Conservation (phyloP, 2,113 vertebrate genomes). For the Mus pahari region DNA sequence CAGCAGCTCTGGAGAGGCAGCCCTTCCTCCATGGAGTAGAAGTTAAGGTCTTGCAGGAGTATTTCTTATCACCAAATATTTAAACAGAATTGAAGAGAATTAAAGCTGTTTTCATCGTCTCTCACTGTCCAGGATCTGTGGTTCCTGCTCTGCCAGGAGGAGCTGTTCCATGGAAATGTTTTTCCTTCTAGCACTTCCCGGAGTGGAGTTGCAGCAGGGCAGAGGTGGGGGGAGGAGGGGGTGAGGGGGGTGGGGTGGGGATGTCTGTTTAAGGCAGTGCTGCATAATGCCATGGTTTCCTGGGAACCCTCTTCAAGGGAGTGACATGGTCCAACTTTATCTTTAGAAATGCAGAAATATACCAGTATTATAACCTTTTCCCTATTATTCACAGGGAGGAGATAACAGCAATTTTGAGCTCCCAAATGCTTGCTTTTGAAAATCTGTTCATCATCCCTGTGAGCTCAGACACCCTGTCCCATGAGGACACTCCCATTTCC, state of each 20-base stretch:
- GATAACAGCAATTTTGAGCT: neutral
- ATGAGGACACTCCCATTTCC: neutral
- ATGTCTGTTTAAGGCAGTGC: neutral
- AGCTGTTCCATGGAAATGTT: constrained; percentile 51
- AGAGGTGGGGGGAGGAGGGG: neutral
- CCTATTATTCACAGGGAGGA: neutral
- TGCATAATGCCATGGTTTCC: rapidly evolving
- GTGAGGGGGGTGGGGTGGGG: neutral
- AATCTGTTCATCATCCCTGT: neutral
- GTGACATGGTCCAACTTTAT: rapidly evolving
- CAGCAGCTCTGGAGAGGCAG: neutral
- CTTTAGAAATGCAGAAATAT: neutral
- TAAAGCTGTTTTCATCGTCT: neutral
- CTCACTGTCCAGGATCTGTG: constrained; percentile 5
- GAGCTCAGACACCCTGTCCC: neutral
- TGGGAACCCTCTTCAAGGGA: neutral
- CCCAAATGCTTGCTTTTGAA: neutral
- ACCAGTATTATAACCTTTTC: neutral
- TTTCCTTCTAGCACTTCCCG: constrained; percentile 53
- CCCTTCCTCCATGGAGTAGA: neutral
- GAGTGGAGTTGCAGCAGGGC: constrained; percentile 23
- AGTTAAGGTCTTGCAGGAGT: neutral
- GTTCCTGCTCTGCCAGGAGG: constrained; percentile 33
- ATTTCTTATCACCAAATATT: constrained; percentile 57
- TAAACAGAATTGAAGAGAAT: constrained; percentile 22